phyloP scores from a whole-genome alignment of 2,113 vertebrate genomes.

The Chaetops frenatus region DNA sequence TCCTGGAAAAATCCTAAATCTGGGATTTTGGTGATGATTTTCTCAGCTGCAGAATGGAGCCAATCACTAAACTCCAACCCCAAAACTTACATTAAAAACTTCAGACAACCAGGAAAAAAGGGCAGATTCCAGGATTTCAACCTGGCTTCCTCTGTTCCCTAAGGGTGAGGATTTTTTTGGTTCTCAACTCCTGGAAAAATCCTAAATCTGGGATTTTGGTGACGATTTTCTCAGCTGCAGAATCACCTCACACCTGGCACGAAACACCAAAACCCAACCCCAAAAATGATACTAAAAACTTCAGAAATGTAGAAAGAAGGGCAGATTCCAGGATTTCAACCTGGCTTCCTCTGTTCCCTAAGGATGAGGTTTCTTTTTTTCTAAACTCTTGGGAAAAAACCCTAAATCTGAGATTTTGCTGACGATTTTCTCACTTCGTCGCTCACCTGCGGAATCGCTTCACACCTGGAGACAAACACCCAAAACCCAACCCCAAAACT shows the following conservation, averaged over 20 bases:
- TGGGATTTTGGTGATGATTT: neutral
- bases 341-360: neutral
- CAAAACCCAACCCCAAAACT: neutral
- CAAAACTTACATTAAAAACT: rapidly evolving
- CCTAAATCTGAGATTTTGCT: neutral
- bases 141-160: rapidly evolving
- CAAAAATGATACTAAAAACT: no score
- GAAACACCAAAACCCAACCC: no score
- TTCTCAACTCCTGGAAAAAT: neutral
- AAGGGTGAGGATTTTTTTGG: neutral
- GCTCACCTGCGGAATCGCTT: no score
- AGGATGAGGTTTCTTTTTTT: neutral
- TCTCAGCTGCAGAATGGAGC: neutral
- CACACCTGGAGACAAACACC: no score
- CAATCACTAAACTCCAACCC: neutral
- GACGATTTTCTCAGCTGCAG: rapidly evolving
- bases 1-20: neutral
- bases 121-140: neutral
- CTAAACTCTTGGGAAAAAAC: neutral
- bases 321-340: neutral
- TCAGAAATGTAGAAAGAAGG: no score
- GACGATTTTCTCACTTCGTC: rapidly evolving
- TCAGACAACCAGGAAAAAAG: no score
- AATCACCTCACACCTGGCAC: neutral
- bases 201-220: neutral